phyloP scores from a whole-genome alignment of 1,140 invertebrate genomes.

The Kradibia gibbosae region DNA sequence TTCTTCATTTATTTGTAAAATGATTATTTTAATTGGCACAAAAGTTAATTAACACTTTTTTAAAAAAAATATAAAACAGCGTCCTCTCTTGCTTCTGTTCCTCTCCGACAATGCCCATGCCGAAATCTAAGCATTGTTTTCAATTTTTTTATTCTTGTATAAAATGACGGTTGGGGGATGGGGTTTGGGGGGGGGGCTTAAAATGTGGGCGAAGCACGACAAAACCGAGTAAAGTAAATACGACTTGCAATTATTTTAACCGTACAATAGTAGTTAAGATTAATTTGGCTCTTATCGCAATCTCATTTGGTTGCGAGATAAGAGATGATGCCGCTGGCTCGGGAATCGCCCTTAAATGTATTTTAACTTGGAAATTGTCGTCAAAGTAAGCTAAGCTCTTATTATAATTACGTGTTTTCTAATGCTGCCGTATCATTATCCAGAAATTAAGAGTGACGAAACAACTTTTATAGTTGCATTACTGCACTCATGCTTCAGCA shows the following conservation, averaged over 20 bases:
- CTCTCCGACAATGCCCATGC: no score
- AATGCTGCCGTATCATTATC: not conserved
- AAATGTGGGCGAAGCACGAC: not conserved
- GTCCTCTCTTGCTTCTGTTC: not conserved
- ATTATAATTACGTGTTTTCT: not conserved
- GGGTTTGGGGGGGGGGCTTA: no score
- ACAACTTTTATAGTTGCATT: no score
- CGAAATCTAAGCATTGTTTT: no score
- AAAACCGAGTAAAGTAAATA: not conserved
- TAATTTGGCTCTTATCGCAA: conserved; percentile 1
- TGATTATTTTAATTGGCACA: not conserved
- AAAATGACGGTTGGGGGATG: no score
- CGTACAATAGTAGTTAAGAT: not conserved
- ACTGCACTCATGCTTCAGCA: no score
- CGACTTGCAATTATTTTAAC: not conserved
- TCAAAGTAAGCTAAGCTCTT: not conserved
- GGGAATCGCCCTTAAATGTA: not conserved
- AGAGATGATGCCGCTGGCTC: not conserved
- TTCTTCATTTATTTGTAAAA: not conserved
- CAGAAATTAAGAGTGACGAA: no score
- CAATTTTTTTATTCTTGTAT: no score
- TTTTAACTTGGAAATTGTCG: not conserved
- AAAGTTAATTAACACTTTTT: not conserved
- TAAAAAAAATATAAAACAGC: no score
- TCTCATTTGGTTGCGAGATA: not conserved